Evolutionary conservation across 92 coral and sea anemone species (phyloP).

Genomic region (Isaurus tuberculatus): DNA sequence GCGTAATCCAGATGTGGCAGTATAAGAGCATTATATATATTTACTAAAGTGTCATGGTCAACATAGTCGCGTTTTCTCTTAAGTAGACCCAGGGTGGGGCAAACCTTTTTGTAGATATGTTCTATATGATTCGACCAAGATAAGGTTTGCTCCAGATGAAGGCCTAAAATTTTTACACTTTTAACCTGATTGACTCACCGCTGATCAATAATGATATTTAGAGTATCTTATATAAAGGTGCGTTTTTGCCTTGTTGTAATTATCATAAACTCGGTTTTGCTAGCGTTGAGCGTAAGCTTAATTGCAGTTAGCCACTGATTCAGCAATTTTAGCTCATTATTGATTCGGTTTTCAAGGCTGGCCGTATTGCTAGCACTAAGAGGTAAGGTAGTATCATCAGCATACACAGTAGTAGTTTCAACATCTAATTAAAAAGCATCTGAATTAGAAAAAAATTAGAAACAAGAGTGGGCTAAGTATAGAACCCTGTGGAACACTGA

Average conservation of each 20-base stretch:
- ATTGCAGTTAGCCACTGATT: conserved; percentile 35
- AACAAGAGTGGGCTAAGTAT: conserved; percentile 23
- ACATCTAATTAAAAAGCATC: background rate
- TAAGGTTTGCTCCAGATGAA: background rate
- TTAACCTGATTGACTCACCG: background rate
- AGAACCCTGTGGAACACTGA: conserved; percentile 30
- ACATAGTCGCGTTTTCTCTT: conserved; percentile 8
- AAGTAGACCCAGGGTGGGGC: background rate
- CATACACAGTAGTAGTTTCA: background rate
- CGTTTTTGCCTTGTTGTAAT: conserved; percentile 22
- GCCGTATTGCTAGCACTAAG: conserved; percentile 21
- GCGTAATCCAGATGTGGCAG: too few relatives aligned
- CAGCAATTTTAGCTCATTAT: conserved; percentile 6
- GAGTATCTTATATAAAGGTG: background rate
- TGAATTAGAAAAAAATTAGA: conserved; percentile 29
- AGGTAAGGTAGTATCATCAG: conserved; percentile 36
- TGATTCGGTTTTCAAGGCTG: conserved; percentile 12
- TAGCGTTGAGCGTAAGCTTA: conserved; percentile 24
- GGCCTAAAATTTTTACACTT: background rate
- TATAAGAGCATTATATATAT: conserved; percentile 6
- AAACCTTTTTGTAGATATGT: conserved; percentile 7
- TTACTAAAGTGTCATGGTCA: conserved; percentile 3
- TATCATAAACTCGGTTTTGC: conserved; percentile 34
- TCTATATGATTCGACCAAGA: background rate
- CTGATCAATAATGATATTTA: background rate